Evolutionary conservation across 2,888 invertebrate genomes (phyloP), one percentile per base, ranked within the genome.

Genomic region (Apotomis capreana): DNA sequence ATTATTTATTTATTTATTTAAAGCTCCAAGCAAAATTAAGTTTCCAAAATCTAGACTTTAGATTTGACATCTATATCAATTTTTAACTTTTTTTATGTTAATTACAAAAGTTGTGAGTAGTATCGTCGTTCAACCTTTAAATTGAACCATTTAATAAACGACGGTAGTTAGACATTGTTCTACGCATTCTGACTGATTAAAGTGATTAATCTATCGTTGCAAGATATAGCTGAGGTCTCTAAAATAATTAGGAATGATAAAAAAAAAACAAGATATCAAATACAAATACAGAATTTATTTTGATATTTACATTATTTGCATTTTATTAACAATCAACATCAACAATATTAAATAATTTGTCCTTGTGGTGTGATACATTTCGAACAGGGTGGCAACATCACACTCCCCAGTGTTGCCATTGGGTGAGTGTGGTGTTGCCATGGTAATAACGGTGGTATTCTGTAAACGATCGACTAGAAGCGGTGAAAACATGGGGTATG

Each of bases 261-360:
- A 62, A 62, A 4, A 63, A 89, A 93, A 91, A 84, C 86, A 87
- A 85, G 81, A 86, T 83, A 88, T 94, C 94, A 95, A 95, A 95
- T 94, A 95, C 95, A 95, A 95, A 95, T 94, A 95, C 95, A 95
- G 95, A 94, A 94, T 95, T 95, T 94, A 94, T 93, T 93, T 94
- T 92, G 93, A 91, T 95, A 95, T 95, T 94, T 95, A 95, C 95
- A 95, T 94, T 95, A 95, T 95, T 94, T 95, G 95, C 95, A 95
- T 95, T 95, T 95, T 95, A 94, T 95, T 95, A 95, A 95, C 95
- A 95, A 95, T 95, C 94, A 95, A 95, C 95, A 95, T 95, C 95
- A 95, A 95, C 95, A 95, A 93, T 95, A 95, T 95, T 95, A 92
- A 94, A 94, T 95, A 92, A 93, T 93, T 94, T 91, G 90, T 92